Evolutionary conservation across 92 coral and sea anemone species (phyloP).

Genomic region (Parazoanthus atlanticus): DNA sequence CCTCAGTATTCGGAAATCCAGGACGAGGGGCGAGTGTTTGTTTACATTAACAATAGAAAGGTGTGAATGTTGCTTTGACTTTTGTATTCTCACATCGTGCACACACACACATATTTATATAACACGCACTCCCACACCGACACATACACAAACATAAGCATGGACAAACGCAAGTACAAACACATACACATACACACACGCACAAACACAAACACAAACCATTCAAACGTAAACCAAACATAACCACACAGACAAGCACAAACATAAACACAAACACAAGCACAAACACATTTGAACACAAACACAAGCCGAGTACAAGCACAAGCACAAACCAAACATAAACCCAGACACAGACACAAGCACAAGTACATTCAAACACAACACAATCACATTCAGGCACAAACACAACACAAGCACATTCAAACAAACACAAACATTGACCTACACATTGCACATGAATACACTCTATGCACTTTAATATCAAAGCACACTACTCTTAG

Average conservation of each 20-base stretch:
- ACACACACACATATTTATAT: neutral
- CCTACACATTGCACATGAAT: neutral
- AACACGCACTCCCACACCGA: neutral
- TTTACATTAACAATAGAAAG: constrained; percentile 75
- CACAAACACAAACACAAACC: no score
- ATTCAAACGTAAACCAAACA: no score
- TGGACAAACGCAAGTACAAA: no score
- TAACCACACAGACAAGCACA: no score
- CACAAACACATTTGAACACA: neutral
- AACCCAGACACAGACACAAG: no score
- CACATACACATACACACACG: no score
- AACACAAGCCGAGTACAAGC: neutral
- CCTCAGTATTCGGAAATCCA: constrained; percentile 59
- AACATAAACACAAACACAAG: neutral
- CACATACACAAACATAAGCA: no score
- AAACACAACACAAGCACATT: no score
- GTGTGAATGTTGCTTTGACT: constrained; percentile 3
- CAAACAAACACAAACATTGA: neutral
- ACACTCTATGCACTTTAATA: no score
- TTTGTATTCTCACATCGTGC: neutral
- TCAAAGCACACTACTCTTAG: neutral
- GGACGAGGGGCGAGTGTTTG: constrained; percentile 89
- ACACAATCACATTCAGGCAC: neutral
- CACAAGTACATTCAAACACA: no score
- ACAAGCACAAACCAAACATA: neutral